Base-by-base conservation (phyloP, 1,140 invertebrate genomes). In the Tetramorium parvispinum region DNA sequence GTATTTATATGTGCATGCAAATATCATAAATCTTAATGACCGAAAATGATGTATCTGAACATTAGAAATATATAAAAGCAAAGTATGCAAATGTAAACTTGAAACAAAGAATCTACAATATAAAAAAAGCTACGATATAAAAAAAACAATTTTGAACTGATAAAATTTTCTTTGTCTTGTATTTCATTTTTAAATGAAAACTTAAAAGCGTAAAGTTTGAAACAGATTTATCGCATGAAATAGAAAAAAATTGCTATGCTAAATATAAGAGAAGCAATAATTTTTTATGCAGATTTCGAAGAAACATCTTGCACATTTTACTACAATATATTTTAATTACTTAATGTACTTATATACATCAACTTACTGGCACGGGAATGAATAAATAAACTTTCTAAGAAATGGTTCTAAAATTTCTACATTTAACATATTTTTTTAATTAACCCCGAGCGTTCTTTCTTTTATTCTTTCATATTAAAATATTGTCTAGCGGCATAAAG, bases 401-500 rank as follows among this genome's bases (percentile, higher is more conserved):
- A 53, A 53, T 10, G 18, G 1, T n/a, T 10, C 18, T 53, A 53
- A 32, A 61, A 49, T 61, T 61, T 16, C 6, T 32, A 46, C 21
- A n/a, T 51, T 51, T 8, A 4, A 24, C 27, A 57, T 46, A 32
- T 32, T 32, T 6, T 51, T 10, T 32, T 13, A 65, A 65, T 53
- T 53, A 53, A 40, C 1, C 16, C 6, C 13, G 11, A 1, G 18
- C 10, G 3, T 79, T 37, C 27, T 55, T 76, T 16, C 53, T 85
- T 27, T 87, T 71, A 91, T 65, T 93, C 85, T 24, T 88, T 86
- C 5, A 93, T 37, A 51, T 91, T 76, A 63, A 93, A 94, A 75
- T 92, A 93, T 83, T 89, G 85, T 86, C 85, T 94, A 61, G 91
- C 91, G 2, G 61, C 76, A 7, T 77, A 16, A 65, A 96, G 92